These are phyloP conservation scores for Ichneumon xanthorius DNA, from an alignment of 2,888 invertebrate species.

Conservation along the genomic window DNA sequence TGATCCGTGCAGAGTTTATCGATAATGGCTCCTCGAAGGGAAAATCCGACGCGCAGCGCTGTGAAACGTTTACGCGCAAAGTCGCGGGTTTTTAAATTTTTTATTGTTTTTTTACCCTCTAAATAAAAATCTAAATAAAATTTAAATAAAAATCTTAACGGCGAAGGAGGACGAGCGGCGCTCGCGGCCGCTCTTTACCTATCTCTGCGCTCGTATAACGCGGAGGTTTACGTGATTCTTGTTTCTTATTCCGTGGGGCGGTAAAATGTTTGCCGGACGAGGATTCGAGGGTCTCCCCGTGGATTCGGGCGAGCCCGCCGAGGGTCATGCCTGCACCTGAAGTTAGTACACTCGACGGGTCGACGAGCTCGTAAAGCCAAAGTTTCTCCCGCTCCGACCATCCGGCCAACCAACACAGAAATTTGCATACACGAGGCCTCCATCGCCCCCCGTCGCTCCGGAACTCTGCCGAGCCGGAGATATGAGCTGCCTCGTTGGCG, in stretches of 20 bases:
- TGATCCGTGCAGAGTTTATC: background rate
- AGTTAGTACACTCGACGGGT: conserved; percentile 5
- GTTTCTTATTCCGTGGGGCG: conserved; percentile 25
- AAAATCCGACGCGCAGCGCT: too few relatives aligned
- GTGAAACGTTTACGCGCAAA: too few relatives aligned
- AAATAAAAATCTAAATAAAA: too few relatives aligned
- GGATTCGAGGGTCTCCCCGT: conserved; percentile 3
- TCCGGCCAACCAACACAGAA: background rate
- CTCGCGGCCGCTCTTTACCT: too few relatives aligned
- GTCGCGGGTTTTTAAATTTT: too few relatives aligned
- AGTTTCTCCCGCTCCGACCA: conserved; percentile 12
- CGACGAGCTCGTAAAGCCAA: conserved; percentile 46
- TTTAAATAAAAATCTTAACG: too few relatives aligned
- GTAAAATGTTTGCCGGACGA: conserved; percentile 32
- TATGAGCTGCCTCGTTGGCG: conserved; percentile 2
- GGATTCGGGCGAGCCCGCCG: background rate
- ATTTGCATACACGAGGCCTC: conserved; percentile 22
- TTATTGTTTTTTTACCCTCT: too few relatives aligned
- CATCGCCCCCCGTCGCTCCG: background rate
- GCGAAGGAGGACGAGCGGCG: too few relatives aligned
- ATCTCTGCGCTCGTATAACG: background rate
- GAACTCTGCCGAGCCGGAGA: background rate
- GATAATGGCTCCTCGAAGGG: too few relatives aligned
- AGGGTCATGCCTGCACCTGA: background rate
- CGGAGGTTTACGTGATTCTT: conserved; percentile 21